Base-by-base conservation (phyloP, 2,797 vertebrate genomes). In the Meriones psammophilus region DNA sequence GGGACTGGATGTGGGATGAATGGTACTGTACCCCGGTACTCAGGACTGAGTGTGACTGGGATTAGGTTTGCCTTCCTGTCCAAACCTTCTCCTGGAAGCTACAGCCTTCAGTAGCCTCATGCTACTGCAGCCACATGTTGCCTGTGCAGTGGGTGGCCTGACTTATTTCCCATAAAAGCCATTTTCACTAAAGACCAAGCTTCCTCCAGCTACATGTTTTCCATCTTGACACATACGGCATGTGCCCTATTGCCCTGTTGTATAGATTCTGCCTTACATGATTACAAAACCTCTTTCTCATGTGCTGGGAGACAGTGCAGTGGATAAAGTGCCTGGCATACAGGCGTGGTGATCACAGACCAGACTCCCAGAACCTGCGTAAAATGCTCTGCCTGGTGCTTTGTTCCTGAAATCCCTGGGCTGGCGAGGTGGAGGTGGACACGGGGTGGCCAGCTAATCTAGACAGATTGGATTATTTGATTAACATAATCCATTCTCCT, bases 221-320 rank as follows among this genome's bases (percentile, higher is more conserved):
- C 73, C 1, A 1, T 36, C 56, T 8, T 5, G 3, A 64, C 20
- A 42, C 9, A 13, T 15, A 4, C 0, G 0, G 50, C 8, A 1
- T 56, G 71, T 56, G 56, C 58, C 14, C 76, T 13, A 28, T 22
- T n/a, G 8, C 42, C 66, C 46, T 17, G 46, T 13, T 56, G 15
- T 18, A 66, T 36, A 26, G 33, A 54, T 33, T 71, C 46, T 86
- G 13, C 33, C 86, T 60, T 2, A 0, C 0, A 8, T 1, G 18
- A 26, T 9, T 74, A 14, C 9, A 60, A 42, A 74, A 42, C 14
- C 28, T 60, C 33, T 88, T 22, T 58, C 10, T 8, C 8, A 28
- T 36, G 66, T 22, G 46, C 33, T 22, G 13, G 33, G 42, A 86
- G 46, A 86, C 15, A 12, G 33, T 33, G 50, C 50, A 50, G 50